Evolutionary conservation across 2,113 vertebrate species (phyloP).

Genomic region (Columbina picui): DNA sequence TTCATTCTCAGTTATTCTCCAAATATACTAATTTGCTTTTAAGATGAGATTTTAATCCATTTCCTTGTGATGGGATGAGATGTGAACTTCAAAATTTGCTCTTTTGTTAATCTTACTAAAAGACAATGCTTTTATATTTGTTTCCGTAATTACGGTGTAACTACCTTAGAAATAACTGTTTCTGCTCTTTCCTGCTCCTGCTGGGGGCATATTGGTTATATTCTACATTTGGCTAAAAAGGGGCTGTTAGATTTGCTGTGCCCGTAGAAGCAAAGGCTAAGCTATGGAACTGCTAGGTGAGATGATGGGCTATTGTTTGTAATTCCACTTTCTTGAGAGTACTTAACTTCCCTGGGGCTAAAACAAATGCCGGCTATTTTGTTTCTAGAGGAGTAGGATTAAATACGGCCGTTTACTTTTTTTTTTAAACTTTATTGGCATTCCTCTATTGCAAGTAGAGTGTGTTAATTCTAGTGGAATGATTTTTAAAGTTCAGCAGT

Average conservation of each 20-base stretch:
- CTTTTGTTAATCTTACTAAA: background rate
- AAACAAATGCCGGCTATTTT: background rate
- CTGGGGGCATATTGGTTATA: background rate
- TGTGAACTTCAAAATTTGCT: background rate
- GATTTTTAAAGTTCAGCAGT: background rate
- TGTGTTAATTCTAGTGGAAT: background rate
- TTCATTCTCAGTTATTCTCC: background rate
- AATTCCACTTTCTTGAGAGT: background rate
- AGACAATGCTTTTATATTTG: background rate
- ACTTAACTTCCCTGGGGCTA: background rate
- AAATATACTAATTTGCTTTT: background rate
- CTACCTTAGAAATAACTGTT: background rate
- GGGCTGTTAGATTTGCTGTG: background rate
- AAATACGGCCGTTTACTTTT: background rate
- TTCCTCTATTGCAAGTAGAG: background rate
- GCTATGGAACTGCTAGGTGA: background rate
- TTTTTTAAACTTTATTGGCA: background rate
- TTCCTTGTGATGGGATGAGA: background rate
- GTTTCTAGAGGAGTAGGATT: background rate
- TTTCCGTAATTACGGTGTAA: background rate
- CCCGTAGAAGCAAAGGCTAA: background rate
- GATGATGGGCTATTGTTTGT: background rate
- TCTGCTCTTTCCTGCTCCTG: background rate
- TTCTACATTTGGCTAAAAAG: background rate
- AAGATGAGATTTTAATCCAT: background rate